phyloP scores from a whole-genome alignment of 1,140 invertebrate species.

The Tribolium castaneum region DNA sequence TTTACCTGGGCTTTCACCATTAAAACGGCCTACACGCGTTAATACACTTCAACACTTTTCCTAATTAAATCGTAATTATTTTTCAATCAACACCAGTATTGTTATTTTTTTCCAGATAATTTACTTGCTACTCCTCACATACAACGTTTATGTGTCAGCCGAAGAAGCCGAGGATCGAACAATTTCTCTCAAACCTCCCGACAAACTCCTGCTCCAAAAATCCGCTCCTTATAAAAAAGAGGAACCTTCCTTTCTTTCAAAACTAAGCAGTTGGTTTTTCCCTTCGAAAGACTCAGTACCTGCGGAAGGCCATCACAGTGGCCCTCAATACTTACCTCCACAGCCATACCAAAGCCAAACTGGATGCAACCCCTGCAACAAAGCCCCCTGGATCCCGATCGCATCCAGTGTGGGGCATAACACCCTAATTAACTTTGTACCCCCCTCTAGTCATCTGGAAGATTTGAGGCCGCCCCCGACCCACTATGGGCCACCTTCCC shows the following conservation, averaged over 20 bases:
- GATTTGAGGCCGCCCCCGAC: constrained; percentile 50
- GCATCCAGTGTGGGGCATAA: constrained; percentile 61
- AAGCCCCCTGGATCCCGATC: constrained; percentile 82
- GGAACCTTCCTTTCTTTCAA: constrained; percentile 49
- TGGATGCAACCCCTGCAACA: constrained; percentile 79
- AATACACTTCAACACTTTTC: neutral
- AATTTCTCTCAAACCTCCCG: constrained; percentile 15
- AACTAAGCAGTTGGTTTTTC: constrained; percentile 49
- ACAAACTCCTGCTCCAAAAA: constrained; percentile 47
- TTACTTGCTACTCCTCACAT: constrained; percentile 17
- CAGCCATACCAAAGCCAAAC: constrained; percentile 22
- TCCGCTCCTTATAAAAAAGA: constrained; percentile 42
- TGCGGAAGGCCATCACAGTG: constrained; percentile 41
- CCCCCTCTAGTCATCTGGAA: constrained; percentile 48
- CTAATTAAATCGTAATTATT: constrained; percentile 5
- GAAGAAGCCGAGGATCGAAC: constrained; percentile 15
- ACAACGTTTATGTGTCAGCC: neutral
- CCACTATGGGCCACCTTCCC: constrained; percentile 45
- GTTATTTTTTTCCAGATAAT: constrained; percentile 41
- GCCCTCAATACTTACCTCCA: constrained; percentile 35
- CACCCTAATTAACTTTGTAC: constrained; percentile 53
- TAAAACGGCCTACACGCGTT: neutral
- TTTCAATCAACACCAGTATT: neutral
- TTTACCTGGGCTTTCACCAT: neutral
- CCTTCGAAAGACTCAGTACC: constrained; percentile 51